Conservation (phyloP, 2,113 vertebrate genomes). For the Tamias sibiricus region DNA sequence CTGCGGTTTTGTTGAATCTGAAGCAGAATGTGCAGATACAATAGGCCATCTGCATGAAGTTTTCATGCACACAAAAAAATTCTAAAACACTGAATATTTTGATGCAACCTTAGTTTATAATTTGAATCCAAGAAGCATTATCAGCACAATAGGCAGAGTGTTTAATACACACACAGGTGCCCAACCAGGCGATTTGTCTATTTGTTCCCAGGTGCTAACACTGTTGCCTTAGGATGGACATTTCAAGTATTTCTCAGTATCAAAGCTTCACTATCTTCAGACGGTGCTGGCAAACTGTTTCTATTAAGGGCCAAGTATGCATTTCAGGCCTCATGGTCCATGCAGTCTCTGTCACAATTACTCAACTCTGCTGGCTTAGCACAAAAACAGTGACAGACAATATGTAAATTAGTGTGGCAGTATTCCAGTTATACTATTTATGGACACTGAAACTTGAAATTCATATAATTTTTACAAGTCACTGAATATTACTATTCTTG, state of each 20-base stretch:
- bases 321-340: background rate
- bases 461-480: slow-evolving; percentile 27
- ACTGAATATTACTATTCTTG: background rate
- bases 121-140: slow-evolving; percentile 5
- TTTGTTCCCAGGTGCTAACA: background rate
- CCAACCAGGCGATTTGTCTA: background rate
- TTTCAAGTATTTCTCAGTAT: background rate
- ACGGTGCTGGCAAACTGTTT: background rate
- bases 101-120: background rate
- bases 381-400: background rate
- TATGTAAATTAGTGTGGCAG: background rate
- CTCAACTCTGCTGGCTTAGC: background rate
- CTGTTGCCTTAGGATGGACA: background rate
- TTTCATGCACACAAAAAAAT: background rate
- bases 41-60: background rate
- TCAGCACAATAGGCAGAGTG: background rate
- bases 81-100: background rate
- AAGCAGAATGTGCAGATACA: background rate
- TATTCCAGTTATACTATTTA: slow-evolving; percentile 28
- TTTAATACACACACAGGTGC: background rate
- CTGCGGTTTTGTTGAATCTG: background rate
- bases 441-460: background rate
- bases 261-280: background rate
- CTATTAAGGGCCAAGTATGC: background rate
- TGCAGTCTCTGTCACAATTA: background rate